These are phyloP conservation scores for Pipistrellus pipistrellus DNA, from an alignment of 2,797 vertebrate species.

Conservation along the genomic window DNA sequence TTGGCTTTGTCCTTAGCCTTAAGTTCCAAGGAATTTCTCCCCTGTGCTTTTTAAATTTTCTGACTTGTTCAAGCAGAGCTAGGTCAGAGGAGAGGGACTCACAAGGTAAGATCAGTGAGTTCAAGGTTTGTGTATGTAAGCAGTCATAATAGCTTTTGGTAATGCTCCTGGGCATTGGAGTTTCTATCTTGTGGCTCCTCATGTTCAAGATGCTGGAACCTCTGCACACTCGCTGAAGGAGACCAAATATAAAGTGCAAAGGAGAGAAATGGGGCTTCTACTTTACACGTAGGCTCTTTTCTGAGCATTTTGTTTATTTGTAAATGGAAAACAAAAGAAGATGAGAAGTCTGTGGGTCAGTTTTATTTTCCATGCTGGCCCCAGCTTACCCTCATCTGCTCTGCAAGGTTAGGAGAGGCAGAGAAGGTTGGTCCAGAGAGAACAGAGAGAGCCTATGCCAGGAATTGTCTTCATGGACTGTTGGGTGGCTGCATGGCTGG, in stretches of 20 bases:
- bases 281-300: conserved; percentile 26
- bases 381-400: background rate
- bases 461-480: background rate
- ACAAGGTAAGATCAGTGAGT: background rate
- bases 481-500: background rate
- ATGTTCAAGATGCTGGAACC: background rate
- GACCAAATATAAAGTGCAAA: background rate
- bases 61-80: conserved; percentile 8
- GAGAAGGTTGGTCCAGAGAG: conserved; percentile 13
- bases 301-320: conserved; percentile 43
- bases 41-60: conserved; percentile 32
- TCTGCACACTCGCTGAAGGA: background rate
- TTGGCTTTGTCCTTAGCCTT: conserved; percentile 55
- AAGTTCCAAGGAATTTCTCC: conserved; percentile 26
- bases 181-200: background rate
- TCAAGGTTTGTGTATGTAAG: background rate
- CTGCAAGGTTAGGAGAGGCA: background rate
- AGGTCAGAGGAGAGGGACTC: background rate
- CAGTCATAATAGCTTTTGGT: background rate
- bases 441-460: conserved; percentile 38
- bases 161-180: background rate
- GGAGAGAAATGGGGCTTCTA: background rate
- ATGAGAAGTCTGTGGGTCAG: background rate
- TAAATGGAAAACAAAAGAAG: conserved; percentile 39
- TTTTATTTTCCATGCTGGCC: conserved; percentile 22